Conservation (phyloP, 2,888 invertebrate species). For the Scaptomyza parva region DNA sequence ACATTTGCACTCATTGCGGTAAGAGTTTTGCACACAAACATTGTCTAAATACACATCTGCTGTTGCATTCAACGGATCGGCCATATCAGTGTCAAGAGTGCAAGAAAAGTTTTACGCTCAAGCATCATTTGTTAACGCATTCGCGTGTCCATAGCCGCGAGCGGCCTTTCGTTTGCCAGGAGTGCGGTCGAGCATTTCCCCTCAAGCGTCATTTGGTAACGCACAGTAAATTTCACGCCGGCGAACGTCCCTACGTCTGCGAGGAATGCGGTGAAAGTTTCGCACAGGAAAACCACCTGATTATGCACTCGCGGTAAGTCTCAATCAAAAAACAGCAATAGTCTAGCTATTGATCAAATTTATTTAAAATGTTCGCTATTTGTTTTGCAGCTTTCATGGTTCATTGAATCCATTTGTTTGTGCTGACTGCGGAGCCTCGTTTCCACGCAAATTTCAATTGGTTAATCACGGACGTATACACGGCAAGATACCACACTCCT, state of each 20-base stretch:
- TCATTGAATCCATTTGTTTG: slow-evolving; percentile 98
- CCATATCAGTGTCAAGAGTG: slow-evolving; percentile 94
- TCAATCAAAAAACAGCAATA: not conserved
- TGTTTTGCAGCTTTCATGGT: slow-evolving; percentile 91
- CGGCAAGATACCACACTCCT: slow-evolving; percentile 92
- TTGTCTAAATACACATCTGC: slow-evolving; percentile 92
- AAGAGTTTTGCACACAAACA: slow-evolving; percentile 93
- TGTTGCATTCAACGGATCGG: slow-evolving; percentile 92
- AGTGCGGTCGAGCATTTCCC: slow-evolving; percentile 93
- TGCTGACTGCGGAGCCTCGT: slow-evolving; percentile 94
- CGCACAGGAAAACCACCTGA: slow-evolving; percentile 92
- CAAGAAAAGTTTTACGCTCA: slow-evolving; percentile 93
- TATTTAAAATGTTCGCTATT: slow-evolving; percentile 23
- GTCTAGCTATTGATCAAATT: too few species aligned
- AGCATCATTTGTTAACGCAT: slow-evolving; percentile 93
- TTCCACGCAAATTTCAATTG: slow-evolving; percentile 93
- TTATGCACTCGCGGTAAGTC: slow-evolving; percentile 85
- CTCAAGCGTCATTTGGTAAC: slow-evolving; percentile 93
- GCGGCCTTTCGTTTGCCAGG: slow-evolving; percentile 92
- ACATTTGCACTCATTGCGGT: slow-evolving; percentile 91
- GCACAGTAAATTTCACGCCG: slow-evolving; percentile 94
- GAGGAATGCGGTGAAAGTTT: slow-evolving; percentile 96
- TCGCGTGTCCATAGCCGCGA: slow-evolving; percentile 92
- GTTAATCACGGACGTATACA: slow-evolving; percentile 93
- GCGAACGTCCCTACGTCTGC: slow-evolving; percentile 94